Base-by-base conservation (phyloP, 2,888 invertebrate species). In the Tetropium fuscum region DNA sequence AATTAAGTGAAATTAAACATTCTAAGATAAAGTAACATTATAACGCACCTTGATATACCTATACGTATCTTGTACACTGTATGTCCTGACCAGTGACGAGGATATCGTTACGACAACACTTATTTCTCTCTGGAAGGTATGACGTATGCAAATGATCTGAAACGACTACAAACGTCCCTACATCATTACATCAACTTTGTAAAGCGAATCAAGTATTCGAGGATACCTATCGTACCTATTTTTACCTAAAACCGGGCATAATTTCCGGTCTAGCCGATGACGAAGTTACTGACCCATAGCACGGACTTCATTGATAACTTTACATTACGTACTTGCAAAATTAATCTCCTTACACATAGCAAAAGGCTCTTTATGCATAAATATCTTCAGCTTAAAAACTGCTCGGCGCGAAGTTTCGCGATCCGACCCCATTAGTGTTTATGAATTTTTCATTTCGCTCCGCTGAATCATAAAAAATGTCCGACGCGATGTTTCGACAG, bases 301-400 rank as follows among this genome's bases (percentile, higher is more conserved):
- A n/a, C n/a, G n/a, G n/a, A n/a, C n/a, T n/a, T 30, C 5, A 27
- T 8, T 16, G 27, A 25, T 27, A 27, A 27, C 27, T 25, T 27
- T 16, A 13, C 16, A 44, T 25, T 44, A n/a, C n/a, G n/a, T 27
- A 27, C 15, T 13, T 27, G n/a, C 16, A 13, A 30, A 44, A 44
- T 44, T 44, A 44, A 44, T 44, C 44, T 27, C 27, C 44, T 44
- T 44, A 27, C 15, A 8, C 6, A 16, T 30, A 5, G 15, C 15
- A 41, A 44, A 47, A 48, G 20, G 20, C 36, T 38, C 38, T 48
- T 48, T 48, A 22, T 48, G 22, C 38, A 48, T 48, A 48, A 48
- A 48, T 48, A 36, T 36, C 38, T 22, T 25, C 13, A 22, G 36
- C 15, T 11, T 13, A 25, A 15, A 34, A 48, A 34, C 22, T 13